These are phyloP conservation scores for Urocitellus parryii DNA, from an alignment of 2,113 vertebrate species.

Conservation along the genomic window DNA sequence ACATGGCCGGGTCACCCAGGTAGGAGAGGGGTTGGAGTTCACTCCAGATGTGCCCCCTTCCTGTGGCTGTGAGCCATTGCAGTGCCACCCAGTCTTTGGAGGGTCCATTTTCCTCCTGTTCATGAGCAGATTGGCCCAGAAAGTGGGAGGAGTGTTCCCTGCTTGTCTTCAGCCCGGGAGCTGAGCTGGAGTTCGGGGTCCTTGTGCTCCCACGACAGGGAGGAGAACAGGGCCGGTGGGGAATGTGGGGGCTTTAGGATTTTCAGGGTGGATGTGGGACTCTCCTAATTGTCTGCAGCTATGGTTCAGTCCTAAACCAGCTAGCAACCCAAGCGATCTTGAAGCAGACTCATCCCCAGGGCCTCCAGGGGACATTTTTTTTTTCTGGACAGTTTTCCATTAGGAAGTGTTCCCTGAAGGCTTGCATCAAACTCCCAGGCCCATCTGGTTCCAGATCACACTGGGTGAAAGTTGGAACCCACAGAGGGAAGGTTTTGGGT, in stretches of 20 bases:
- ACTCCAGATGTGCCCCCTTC: no score
- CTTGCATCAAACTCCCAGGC: rapidly evolving
- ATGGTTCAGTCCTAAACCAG: background rate
- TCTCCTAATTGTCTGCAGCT: background rate
- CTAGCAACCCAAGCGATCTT: no score
- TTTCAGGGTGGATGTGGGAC: background rate
- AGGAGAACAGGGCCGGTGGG: background rate
- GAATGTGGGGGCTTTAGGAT: background rate
- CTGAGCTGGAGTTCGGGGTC: no score
- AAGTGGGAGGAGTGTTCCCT: background rate
- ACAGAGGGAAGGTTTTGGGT: background rate
- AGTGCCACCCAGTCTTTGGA: background rate
- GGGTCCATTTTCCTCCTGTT: background rate
- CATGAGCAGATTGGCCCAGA: no score
- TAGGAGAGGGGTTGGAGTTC: background rate
- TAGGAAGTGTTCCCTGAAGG: background rate
- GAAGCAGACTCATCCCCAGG: background rate
- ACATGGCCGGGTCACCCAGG: background rate
- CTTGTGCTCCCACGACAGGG: no score
- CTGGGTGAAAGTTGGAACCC: background rate
- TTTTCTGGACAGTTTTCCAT: background rate
- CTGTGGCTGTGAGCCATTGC: background rate
- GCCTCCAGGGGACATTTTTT: background rate
- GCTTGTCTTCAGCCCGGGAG: background rate
- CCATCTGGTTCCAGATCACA: background rate